Conservation (phyloP, 30 jellyfish, hydroid and myxozoan genomes). For the Hydractinia echinata region DNA sequence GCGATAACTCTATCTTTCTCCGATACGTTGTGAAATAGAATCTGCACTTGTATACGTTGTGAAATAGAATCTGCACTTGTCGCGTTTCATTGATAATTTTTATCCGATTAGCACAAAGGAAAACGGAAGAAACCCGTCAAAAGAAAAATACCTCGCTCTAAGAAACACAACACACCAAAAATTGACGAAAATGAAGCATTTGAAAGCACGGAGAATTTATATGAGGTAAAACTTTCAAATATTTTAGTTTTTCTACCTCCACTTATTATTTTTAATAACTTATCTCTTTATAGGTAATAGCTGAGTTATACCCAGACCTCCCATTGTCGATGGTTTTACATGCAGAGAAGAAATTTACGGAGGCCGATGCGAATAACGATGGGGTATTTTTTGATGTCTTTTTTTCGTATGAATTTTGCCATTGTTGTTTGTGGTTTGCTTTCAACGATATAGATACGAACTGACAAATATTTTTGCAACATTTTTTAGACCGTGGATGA, state of each 20-base stretch:
- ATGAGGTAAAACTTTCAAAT: conserved; percentile 44
- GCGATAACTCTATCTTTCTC: too few relatives aligned
- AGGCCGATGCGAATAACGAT: conserved; percentile 65
- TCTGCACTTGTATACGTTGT: too few relatives aligned
- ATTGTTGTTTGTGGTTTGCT: not conserved
- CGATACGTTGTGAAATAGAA: too few relatives aligned
- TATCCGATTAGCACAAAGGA: not conserved
- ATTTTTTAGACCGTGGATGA: conserved; percentile 65
- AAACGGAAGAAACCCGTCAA: conserved; percentile 55
- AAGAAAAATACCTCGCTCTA: conserved; percentile 62
- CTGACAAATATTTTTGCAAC: not conserved
- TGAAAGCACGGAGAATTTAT: conserved; percentile 60
- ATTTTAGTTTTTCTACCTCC: not conserved
- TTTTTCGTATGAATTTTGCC: not conserved
- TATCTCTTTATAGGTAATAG: conserved; percentile 41
- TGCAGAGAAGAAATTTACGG: conserved; percentile 79
- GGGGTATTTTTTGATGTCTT: conserved; percentile 50
- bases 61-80: too few relatives aligned
- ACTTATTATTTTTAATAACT: not conserved
- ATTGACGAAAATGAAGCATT: conserved; percentile 42
- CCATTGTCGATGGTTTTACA: conserved; percentile 58
- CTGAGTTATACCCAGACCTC: conserved; percentile 70
- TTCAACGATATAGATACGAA: not conserved
- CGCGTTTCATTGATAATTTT: too few relatives aligned
- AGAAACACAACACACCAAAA: conserved; percentile 37